Base-by-base conservation (phyloP, 2,888 invertebrate species). In the Eretmocerus hayati region DNA sequence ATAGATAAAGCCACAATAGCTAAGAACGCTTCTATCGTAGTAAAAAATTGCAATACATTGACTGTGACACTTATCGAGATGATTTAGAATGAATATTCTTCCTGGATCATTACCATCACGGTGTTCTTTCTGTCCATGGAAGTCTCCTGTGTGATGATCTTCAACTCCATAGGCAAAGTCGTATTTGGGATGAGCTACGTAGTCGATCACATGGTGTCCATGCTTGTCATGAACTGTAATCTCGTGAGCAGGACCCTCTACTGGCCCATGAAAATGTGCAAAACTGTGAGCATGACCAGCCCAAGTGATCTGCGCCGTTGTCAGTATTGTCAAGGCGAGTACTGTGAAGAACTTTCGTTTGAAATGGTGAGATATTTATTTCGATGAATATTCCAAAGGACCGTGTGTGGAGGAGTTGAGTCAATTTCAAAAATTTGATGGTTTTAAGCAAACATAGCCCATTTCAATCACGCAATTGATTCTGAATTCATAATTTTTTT, bases 221-320 rank as follows among this genome's bases (percentile, higher is more conserved):
- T 67, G 63, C 50, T 66, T 62, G 48, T 63, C 69, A 36, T 63
- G 62, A 16, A 60, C 55, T 19, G 52, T 54, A 22, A 67, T 53
- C 52, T 68, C 67, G 26, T 66, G 59, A 13, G 50, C 59, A 2
- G 62, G 64, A 11, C 68, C 68, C 53, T 65, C 64, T 4, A 69
- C 66, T n/a, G 69, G 66, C 4, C 69, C 68, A 38, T 67, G 65
- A 51, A 62, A 67, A 53, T 69, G 65, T 20, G 63, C 63, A 46
- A 67, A 70, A 52, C 69, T 69, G 57, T 70, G 69, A 48, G 70
- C 69, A 52, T 70, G 69, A 4, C 65, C 67, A 19, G 67, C 63
- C 41, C 53, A 59, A 43, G 59, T 59, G 32, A 49, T 45, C 33
- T 60, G 59, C n/a, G 65, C 57, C 48, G 59, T 53, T 48, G 58